Percentiles rank a stretch among this genome's conserved stretches.
phyloP scores from a whole-genome alignment of 2,113 vertebrate species.

The Catagonus wagneri region DNA sequence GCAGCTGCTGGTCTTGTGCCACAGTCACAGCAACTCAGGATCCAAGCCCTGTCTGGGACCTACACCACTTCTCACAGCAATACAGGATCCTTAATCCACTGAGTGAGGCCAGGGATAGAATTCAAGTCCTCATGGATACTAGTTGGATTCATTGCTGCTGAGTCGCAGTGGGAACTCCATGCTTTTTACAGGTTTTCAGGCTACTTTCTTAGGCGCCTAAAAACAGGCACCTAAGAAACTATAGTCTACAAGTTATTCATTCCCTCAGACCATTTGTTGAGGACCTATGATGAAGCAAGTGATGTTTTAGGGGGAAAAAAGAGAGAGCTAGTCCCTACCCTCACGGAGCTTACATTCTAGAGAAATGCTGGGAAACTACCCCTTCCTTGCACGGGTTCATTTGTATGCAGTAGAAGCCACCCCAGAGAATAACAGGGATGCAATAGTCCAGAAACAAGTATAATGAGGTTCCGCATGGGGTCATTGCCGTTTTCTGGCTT shows the following conservation, averaged over 20 bases:
- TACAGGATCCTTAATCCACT: no score
- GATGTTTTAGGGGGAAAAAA: not conserved
- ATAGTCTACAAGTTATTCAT: not conserved
- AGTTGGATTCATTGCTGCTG: no score
- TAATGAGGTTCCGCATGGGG: not conserved
- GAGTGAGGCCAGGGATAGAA: no score
- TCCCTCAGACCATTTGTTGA: not conserved
- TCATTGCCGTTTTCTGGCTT: not conserved
- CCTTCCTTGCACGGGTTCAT: not conserved
- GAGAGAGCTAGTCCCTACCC: not conserved
- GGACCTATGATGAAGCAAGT: not conserved
- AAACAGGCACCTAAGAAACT: not conserved
- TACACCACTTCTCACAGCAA: no score
- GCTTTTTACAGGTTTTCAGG: not conserved
- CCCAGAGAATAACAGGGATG: not conserved
- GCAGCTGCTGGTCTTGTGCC: no score
- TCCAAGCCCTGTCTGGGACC: no score
- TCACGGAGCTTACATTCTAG: not conserved
- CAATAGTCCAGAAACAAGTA: not conserved
- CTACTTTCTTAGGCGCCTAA: not conserved
- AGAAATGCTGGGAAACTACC: not conserved
- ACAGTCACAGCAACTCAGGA: no score
- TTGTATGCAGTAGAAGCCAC: not conserved
- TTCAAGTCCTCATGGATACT: no score
- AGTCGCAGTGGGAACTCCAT: no score